Evolutionary conservation across 2,888 invertebrate genomes (phyloP).

Genomic region (Chrysomela aeneicollis): DNA sequence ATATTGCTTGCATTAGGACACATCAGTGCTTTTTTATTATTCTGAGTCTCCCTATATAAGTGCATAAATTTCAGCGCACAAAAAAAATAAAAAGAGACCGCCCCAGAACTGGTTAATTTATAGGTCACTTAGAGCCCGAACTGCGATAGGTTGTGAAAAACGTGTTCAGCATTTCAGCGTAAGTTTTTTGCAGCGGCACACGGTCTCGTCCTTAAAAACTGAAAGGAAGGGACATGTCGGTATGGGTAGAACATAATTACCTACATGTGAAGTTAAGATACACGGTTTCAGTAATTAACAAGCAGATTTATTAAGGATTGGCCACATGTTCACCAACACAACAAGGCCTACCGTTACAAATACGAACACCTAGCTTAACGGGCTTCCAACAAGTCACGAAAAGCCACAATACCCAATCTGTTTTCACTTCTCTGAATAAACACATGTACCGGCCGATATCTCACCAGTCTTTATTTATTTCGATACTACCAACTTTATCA

Average conservation of each 20-base stretch:
- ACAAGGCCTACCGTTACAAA: slow-evolving; percentile 56
- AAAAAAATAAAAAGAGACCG: background rate
- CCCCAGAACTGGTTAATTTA: slow-evolving; percentile 47
- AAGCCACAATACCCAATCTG: slow-evolving; percentile 48
- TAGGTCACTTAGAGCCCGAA: slow-evolving; percentile 53
- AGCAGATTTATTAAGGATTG: slow-evolving; percentile 57
- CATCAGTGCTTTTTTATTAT: no score
- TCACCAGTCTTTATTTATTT: slow-evolving; percentile 6
- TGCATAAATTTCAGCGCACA: background rate
- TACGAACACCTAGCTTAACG: slow-evolving; percentile 54
- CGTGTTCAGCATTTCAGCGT: slow-evolving; percentile 46
- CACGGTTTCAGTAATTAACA: slow-evolving; percentile 58
- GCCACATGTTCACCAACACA: slow-evolving; percentile 52
- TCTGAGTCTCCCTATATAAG: background rate
- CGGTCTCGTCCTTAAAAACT: slow-evolving; percentile 46
- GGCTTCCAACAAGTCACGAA: slow-evolving; percentile 53
- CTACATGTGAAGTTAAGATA: slow-evolving; percentile 52
- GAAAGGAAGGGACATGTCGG: slow-evolving; percentile 44
- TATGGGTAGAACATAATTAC: slow-evolving; percentile 51
- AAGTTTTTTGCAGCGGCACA: slow-evolving; percentile 43
- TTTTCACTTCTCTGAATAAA: slow-evolving; percentile 18
- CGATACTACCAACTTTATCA: background rate
- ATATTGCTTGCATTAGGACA: no score
- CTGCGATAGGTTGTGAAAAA: slow-evolving; percentile 53
- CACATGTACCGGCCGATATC: slow-evolving; percentile 10